These are phyloP conservation scores for Cydia pomonella DNA, from an alignment of 1,140 invertebrate genomes.

Conservation along the genomic window DNA sequence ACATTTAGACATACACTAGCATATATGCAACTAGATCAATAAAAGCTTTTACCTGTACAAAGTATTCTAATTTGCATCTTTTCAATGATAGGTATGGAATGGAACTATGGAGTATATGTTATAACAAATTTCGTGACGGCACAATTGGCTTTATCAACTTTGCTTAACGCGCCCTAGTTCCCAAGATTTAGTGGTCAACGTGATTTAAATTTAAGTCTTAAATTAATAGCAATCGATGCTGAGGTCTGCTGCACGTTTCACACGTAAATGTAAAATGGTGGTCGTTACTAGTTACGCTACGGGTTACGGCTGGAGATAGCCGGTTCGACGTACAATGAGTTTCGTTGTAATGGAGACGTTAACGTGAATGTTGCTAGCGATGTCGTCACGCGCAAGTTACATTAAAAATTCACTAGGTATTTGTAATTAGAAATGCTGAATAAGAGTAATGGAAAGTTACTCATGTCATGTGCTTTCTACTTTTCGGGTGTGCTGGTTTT, in stretches of 20 bases:
- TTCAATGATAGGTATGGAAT: no score
- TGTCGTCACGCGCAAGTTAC: background rate
- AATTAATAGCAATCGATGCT: slow-evolving; percentile 10
- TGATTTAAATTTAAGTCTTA: background rate
- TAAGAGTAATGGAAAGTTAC: background rate
- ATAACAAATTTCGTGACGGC: background rate
- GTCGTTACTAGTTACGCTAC: background rate
- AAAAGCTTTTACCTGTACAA: no score
- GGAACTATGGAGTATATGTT: no score
- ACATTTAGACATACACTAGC: no score
- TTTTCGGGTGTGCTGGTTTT: no score
- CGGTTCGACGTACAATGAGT: slow-evolving; percentile 9
- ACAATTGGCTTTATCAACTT: no score
- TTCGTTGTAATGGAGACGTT: background rate
- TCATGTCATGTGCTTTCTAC: no score
- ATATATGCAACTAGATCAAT: no score
- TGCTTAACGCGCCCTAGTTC: background rate
- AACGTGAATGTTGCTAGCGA: slow-evolving; percentile 8
- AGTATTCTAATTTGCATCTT: no score
- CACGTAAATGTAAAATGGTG: background rate
- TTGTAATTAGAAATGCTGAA: background rate
- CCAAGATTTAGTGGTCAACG: background rate
- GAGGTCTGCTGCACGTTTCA: background rate
- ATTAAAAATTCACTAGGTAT: background rate
- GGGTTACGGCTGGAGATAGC: slow-evolving; percentile 22